Evolutionary conservation across 2,113 vertebrate genomes (phyloP), one percentile per base, ranked within the genome.

Genomic region (Cyanoderma ruficeps): DNA sequence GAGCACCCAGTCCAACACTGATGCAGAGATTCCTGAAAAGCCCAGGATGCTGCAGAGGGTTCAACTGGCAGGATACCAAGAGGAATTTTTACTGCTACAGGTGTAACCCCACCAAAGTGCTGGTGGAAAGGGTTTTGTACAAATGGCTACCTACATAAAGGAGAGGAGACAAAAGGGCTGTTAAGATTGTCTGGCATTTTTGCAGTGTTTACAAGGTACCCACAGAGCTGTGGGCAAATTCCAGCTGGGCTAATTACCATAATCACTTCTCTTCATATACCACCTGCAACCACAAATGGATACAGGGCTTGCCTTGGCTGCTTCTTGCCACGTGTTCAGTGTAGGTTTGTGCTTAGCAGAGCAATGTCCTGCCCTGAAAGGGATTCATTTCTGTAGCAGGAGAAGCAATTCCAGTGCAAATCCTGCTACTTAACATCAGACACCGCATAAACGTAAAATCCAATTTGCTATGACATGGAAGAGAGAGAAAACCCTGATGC

Each of bases 191-290:
- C 65, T 86, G 69, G 56, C 60, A 57, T 71, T 95, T 91, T 30
- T 89, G 80, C 69, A 87, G 65, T 71, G 72, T 91, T 92, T 95
- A 96, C 67, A 87, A 68, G 80, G 68, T 72, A 89, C 53, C 81
- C 70, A 83, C 78, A 87, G 80, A 90, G 83, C 81, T 92, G 89
- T 90, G 88, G 71, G 79, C 95, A 94, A 94, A 95, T 88, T 96
- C 92, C 92, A 90, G 78, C 92, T 77, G 86, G 60, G 86, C 53
- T 96, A 89, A 96, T 96, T 84, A 84, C 83, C 33, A n/a, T 81
- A 63, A 91, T 83, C 50, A 86, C 42, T 89, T 41, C 89, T 82
- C 78, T 89, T 76, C 74, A 64, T 44, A 42, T 31, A 83, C 83
- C 79, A 95, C 88, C 83, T 93, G 85, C 94, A 94, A 83, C 79